Percentiles rank a stretch among this genome's conserved stretches.
These are phyloP conservation scores for Argyrosomus regius DNA, from an alignment of 2,797 vertebrate genomes.

Conservation along the genomic window DNA sequence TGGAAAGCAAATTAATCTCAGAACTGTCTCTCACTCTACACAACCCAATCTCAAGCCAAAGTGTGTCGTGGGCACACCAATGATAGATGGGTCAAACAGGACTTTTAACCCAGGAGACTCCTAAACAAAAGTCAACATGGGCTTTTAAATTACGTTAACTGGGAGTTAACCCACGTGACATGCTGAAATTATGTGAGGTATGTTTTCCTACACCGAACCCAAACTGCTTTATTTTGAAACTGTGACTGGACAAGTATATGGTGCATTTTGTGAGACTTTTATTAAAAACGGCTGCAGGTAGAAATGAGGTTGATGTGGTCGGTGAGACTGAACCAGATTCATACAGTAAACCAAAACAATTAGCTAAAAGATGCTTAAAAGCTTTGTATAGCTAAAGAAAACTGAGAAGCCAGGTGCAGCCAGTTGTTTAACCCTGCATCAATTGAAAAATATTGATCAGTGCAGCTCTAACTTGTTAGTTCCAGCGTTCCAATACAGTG, in stretches of 20 bases:
- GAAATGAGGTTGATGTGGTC: neutral
- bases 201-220: too few relatives aligned
- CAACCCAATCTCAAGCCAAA: too few relatives aligned
- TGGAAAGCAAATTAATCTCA: conserved; percentile 6
- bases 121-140: too few relatives aligned
- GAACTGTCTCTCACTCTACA: neutral
- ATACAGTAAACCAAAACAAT: neutral
- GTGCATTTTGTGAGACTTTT: neutral
- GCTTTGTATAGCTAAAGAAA: neutral
- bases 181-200: too few relatives aligned
- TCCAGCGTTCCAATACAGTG: neutral
- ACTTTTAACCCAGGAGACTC: too few relatives aligned
- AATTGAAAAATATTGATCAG: neutral
- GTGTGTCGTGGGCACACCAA: too few relatives aligned
- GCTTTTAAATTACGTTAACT: too few relatives aligned
- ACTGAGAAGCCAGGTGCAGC: neutral
- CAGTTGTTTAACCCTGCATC: neutral
- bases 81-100: too few relatives aligned
- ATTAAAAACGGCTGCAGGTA: neutral
- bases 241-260: neutral
- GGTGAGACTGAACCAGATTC: neutral
- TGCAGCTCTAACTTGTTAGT: neutral
- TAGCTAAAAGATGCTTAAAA: neutral
- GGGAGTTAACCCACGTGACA: too few relatives aligned
- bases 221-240: too few relatives aligned